Evolutionary conservation across 2,888 invertebrate species (phyloP), one percentile per base, ranked within the genome.

Genomic region (Lydus trimaculatus): DNA sequence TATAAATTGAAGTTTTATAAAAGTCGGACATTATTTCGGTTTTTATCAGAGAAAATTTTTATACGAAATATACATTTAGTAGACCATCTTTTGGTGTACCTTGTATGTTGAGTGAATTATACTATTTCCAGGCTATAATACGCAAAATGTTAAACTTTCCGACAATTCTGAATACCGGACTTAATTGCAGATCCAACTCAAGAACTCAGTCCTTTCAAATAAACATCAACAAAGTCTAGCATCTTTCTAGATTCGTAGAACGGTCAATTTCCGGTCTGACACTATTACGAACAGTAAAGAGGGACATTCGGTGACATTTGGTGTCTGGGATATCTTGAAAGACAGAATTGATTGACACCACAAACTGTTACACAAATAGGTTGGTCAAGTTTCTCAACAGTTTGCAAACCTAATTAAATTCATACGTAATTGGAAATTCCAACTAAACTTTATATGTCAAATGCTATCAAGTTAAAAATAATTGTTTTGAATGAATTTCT

Each of bases 381-480:
- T 48, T 23, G 48, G 20, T 48, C 48, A 48, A 48, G 48, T 48
- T 48, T 23, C 48, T 20, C 48, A 17, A 48, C 48, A 60, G 39
- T 62, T n/a, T 66, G 33, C 31, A 48, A 58, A 48, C 52, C 64
- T 67, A 67, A 67, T 67, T 67, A 67, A 67, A 64, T 67, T 61
- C 61, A 61, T 56, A 64, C 64, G 63, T 67, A 64, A 67, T 67
- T 67, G 67, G 20, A 64, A 67, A 67, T 67, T 67, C 67, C 66
- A 17, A 43, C 20, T 9, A 13, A 48, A 48, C 48, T 20, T 48
- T 48, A 20, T 20, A 48, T 48, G 48, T 48, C 43, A 43, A 43
- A 43, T 43, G 2, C n/a, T n/a, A 43, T 6, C 6, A 43, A 43
- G 3, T n/a, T 7, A 17, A n/a, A n/a, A 43, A 43, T 17, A n/a